Percentiles rank a stretch among this genome's conserved stretches.
phyloP scores from a whole-genome alignment of 2,888 invertebrate species.

The Trypoxylon attenuatum region DNA sequence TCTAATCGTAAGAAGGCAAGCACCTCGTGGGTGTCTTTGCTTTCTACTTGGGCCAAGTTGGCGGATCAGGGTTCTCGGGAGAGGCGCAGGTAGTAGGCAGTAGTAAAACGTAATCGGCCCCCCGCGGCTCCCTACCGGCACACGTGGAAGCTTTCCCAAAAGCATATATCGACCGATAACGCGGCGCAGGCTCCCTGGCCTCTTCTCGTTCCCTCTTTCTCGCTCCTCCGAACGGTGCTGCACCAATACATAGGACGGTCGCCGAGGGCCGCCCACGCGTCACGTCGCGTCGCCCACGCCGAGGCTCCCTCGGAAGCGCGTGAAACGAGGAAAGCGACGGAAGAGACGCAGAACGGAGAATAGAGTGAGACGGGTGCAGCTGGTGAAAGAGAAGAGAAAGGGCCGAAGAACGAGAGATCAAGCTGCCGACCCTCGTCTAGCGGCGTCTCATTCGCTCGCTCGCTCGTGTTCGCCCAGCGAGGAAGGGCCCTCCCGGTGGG shows the following conservation, averaged over 20 bases:
- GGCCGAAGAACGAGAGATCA: slow-evolving; percentile 25
- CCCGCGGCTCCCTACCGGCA: slow-evolving; percentile 31
- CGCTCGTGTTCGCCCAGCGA: slow-evolving; percentile 35
- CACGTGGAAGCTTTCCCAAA: slow-evolving; percentile 58
- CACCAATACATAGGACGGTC: slow-evolving; percentile 9
- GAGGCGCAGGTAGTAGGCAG: slow-evolving; percentile 15
- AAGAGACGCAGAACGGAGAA: slow-evolving; percentile 47
- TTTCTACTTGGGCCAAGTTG: too few relatives aligned
- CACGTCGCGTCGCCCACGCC: slow-evolving; percentile 27
- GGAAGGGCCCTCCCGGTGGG: slow-evolving; percentile 27
- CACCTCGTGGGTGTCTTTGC: too few relatives aligned
- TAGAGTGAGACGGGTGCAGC: slow-evolving; percentile 26
- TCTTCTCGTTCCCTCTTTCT: too few relatives aligned
- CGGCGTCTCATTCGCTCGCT: slow-evolving; percentile 53
- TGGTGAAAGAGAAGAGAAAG: slow-evolving; percentile 35
- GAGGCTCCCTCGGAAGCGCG: slow-evolving; percentile 25
- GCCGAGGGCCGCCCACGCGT: slow-evolving; percentile 55
- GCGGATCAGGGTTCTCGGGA: too few relatives aligned
- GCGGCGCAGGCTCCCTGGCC: slow-evolving; percentile 50
- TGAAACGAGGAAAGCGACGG: slow-evolving; percentile 41
- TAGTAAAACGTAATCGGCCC: slow-evolving; percentile 9
- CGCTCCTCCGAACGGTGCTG: slow-evolving; percentile 7
- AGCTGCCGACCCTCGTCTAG: slow-evolving; percentile 27
- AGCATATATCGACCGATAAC: slow-evolving; percentile 57
- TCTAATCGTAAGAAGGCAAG: too few relatives aligned